phyloP scores from a whole-genome alignment of 2,888 invertebrate genomes.

The Spisula solida region DNA sequence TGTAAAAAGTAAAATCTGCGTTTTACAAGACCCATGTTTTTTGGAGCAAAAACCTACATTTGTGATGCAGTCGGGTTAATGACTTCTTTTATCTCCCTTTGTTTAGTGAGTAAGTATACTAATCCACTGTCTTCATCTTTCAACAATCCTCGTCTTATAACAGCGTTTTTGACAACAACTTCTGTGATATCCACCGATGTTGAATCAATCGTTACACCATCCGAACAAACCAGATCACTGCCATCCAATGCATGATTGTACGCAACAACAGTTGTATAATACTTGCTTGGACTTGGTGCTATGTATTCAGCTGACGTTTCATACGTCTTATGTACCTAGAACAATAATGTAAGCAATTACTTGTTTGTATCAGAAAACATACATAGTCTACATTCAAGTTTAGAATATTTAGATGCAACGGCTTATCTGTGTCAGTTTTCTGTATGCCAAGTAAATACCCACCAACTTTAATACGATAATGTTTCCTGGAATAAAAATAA shows the following conservation, averaged over 20 bases:
- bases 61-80: slow-evolving; percentile 53
- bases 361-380: too few relatives aligned
- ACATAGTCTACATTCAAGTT: too few relatives aligned
- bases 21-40: too few relatives aligned
- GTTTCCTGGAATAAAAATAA: too few relatives aligned
- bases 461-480: too few relatives aligned
- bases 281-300: slow-evolving; percentile 68
- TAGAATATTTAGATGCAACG: too few relatives aligned
- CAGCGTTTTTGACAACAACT: slow-evolving; percentile 63
- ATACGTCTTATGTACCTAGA: slow-evolving; percentile 37
- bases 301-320: slow-evolving; percentile 38
- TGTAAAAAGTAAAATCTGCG: too few relatives aligned
- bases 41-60: slow-evolving; percentile 56
- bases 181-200: slow-evolving; percentile 57
- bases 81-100: slow-evolving; percentile 63
- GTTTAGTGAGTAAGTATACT: slow-evolving; percentile 63
- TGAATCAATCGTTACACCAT: slow-evolving; percentile 76
- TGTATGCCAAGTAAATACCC: too few relatives aligned
- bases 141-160: slow-evolving; percentile 70
- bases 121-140: slow-evolving; percentile 40
- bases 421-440: too few relatives aligned
- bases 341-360: background rate
- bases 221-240: slow-evolving; percentile 79
- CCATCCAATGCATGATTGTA: slow-evolving; percentile 77
- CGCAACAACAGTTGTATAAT: slow-evolving; percentile 77